Evolutionary conservation across 2,797 vertebrate species (phyloP).

Genomic region (Cyprinella venusta): DNA sequence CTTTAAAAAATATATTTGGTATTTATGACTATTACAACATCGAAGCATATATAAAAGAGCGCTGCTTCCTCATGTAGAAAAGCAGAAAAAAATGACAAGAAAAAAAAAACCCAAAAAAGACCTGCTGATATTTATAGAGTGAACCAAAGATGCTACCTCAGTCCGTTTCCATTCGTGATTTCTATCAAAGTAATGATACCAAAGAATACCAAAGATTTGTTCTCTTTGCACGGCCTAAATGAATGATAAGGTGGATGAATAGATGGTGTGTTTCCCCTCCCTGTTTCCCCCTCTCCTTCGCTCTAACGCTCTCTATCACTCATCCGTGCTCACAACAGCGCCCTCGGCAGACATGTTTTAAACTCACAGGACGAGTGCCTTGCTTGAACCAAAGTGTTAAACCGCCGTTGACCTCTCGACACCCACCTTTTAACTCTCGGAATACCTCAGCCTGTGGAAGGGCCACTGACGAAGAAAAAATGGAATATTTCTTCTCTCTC

Average conservation of each 20-base stretch:
- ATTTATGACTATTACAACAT: slow-evolving; percentile 81
- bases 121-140: slow-evolving; percentile 98
- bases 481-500: slow-evolving; percentile 84
- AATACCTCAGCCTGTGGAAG: slow-evolving; percentile 99
- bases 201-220: slow-evolving; percentile 99
- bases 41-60: slow-evolving; percentile 84
- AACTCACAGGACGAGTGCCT: slow-evolving; percentile 99
- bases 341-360: slow-evolving; percentile 80
- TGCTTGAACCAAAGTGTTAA: slow-evolving; percentile 99
- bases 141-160: slow-evolving; percentile 99
- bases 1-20: slow-evolving; percentile 80
- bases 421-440: slow-evolving; percentile 95
- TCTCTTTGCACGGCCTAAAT: slow-evolving; percentile 89
- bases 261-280: slow-evolving; percentile 75
- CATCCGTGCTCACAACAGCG: slow-evolving; percentile 74
- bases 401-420: slow-evolving; percentile 97
- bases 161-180: slow-evolving; percentile 99
- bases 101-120: slow-evolving; percentile 71
- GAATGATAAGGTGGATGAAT: slow-evolving; percentile 84
- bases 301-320: slow-evolving; percentile 61
- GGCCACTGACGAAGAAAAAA: slow-evolving; percentile 92
- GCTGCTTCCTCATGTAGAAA: slow-evolving; percentile 82
- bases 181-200: slow-evolving; percentile 99
- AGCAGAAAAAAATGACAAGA: slow-evolving; percentile 68
- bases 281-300: slow-evolving; percentile 56